These are phyloP conservation scores for Pterobdella sp. DNA, from an alignment of 2,888 invertebrate genomes.

Conservation along the genomic window DNA sequence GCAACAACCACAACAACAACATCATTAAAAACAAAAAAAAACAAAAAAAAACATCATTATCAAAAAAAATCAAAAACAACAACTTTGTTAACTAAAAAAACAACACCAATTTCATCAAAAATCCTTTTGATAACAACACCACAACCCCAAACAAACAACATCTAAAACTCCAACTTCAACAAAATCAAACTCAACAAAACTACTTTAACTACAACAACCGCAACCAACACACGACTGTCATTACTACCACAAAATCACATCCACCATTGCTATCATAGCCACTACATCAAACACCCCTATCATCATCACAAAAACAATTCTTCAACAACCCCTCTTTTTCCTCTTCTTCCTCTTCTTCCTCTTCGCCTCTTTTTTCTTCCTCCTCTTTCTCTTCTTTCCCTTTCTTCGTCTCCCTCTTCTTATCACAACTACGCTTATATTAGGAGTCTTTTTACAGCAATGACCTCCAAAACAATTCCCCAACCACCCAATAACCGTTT, in stretches of 20 bases:
- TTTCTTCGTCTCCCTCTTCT: neutral
- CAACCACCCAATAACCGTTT: slow-evolving; percentile 69
- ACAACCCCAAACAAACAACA: neutral
- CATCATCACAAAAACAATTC: neutral
- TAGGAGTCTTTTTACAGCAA: neutral
- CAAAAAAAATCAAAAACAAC: neutral
- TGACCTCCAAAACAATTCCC: slow-evolving; percentile 61
- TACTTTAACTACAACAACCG: neutral
- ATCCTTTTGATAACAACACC: too few relatives aligned
- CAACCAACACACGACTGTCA: neutral
- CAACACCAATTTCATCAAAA: neutral
- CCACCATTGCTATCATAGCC: neutral
- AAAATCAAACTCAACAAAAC: neutral
- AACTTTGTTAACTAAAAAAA: neutral
- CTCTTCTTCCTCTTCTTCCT: neutral
- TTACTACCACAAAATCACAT: neutral
- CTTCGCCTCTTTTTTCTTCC: neutral
- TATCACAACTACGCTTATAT: neutral
- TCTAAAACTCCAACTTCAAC: neutral
- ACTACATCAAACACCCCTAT: neutral
- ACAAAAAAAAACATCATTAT: neutral
- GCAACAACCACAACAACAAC: neutral
- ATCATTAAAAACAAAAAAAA: neutral
- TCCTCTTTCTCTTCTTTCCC: neutral
- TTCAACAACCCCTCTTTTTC: neutral